These are phyloP conservation scores for Bilobella aurantiaca DNA, from an alignment of 1,140 invertebrate species.

Conservation along the genomic window DNA sequence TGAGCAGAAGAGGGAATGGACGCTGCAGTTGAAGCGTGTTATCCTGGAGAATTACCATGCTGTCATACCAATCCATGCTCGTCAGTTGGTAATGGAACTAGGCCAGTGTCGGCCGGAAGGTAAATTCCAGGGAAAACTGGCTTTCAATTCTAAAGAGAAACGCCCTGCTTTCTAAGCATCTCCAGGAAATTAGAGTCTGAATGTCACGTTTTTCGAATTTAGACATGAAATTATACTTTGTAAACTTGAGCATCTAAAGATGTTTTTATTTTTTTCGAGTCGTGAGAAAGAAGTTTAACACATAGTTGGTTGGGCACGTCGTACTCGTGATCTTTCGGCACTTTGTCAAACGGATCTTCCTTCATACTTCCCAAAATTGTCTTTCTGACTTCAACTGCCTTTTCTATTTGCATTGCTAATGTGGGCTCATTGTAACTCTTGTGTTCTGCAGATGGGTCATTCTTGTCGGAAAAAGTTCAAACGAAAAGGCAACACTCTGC, in stretches of 20 bases:
- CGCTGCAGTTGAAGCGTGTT: constrained; percentile 74
- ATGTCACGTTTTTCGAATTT: no score
- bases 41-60: constrained; percentile 91
- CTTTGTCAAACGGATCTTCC: no score
- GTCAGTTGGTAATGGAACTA: constrained; percentile 64
- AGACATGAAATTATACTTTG: no score
- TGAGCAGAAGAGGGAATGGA: constrained; percentile 91
- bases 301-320: not conserved
- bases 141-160: no score
- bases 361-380: not conserved
- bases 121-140: constrained; percentile 17
- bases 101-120: constrained; percentile 49
- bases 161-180: no score
- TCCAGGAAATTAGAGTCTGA: no score
- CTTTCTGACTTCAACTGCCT: no score
- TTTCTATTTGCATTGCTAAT: no score
- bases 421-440: no score
- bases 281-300: not conserved
- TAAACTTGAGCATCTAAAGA: no score
- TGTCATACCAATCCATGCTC: constrained; percentile 83
- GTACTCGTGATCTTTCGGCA: not conserved
- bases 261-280: no score
- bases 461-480: constrained; percentile 44
- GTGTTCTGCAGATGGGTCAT: constrained; percentile 37
- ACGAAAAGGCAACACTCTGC: constrained; percentile 67